Evolutionary conservation across 2,888 invertebrate species (phyloP), one percentile per base, ranked within the genome.

Genomic region (Agelastica alni): DNA sequence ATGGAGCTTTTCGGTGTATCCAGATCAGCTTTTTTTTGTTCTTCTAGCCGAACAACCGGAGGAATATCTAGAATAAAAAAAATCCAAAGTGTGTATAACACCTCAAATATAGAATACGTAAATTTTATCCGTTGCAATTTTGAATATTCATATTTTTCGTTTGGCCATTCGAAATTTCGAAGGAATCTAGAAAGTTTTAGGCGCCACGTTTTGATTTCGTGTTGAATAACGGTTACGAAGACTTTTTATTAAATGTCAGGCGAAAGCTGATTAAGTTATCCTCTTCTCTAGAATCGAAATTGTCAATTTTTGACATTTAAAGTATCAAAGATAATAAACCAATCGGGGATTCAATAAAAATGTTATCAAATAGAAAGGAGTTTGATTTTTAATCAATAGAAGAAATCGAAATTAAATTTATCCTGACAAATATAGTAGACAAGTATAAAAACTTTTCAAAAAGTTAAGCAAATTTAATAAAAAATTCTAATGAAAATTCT

Each of bases 1-100:
- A 14, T n/a, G 46, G 45, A 46, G 10, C 32, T 46, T 44, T 53
- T 53, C 7, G 52, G 48, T 46, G 46, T 46, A 46, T 46, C 46
- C 46, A 46, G 46, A 46, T 36, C 46, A 46, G 12, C 14, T 36
- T 36, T 36, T 26, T 7, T 14, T 7, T 20, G 17, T n/a, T 20
- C 22, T 34, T n/a, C 13, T 22, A 14, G 14, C 45, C 32, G 22
- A 34, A n/a, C 34, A 20, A 22, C 2, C 22, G 18, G 45, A 6
- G 9, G 26, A 10, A 14, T 14, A 16, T 26, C 46, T 46, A 12
- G n/a, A 45, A 22, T 4, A 17, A 3, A 36, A 17, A 36, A n/a
- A 1, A n/a, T n/a, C n/a, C n/a, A 13, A 31, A 31, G 12, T 30
- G 4, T 2, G 7, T 13, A 31, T 5, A 31, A 13, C 7, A 6